Percentiles rank a stretch among this genome's conserved stretches.
Evolutionary conservation across 1,140 invertebrate species (phyloP).

Genomic region (Drosophila orena): DNA sequence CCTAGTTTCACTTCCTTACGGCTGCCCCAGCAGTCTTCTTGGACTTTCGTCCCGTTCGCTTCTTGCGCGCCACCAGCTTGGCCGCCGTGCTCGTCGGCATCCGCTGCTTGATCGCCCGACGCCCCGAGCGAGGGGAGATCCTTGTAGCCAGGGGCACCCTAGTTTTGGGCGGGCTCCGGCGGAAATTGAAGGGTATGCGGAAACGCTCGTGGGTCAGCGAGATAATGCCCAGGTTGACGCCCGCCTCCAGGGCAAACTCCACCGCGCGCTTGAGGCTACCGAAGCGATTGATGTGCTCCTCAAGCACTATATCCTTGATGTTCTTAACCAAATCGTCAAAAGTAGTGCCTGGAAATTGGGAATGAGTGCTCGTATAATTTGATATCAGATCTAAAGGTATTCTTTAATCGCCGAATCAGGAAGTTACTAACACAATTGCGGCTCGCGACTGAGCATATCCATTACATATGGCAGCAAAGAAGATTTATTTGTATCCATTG

Average conservation of each 20-base stretch:
- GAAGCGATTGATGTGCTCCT: slow-evolving; percentile 25
- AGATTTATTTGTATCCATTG: slow-evolving; percentile 34
- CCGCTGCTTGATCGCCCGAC: not conserved
- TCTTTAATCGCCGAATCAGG: too few species aligned
- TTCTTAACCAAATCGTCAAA: slow-evolving; percentile 13
- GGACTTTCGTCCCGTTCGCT: not conserved
- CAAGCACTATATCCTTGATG: slow-evolving; percentile 18
- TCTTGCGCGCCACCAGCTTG: not conserved
- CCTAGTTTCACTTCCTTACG: not conserved
- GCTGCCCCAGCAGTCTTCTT: not conserved
- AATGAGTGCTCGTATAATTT: not conserved
- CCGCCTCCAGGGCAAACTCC: slow-evolving; percentile 33
- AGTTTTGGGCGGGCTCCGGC: not conserved
- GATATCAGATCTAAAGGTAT: too few species aligned
- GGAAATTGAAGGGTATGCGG: slow-evolving; percentile 2
- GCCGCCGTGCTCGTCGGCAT: not conserved
- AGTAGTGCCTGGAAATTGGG: slow-evolving; percentile 8
- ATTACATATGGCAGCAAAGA: slow-evolving; percentile 47
- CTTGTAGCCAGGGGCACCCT: not conserved
- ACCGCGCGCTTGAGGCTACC: slow-evolving; percentile 35
- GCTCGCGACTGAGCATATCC: slow-evolving; percentile 42
- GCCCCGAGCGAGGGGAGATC: not conserved
- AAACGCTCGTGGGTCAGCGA: slow-evolving; percentile 14
- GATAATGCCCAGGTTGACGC: slow-evolving; percentile 47
- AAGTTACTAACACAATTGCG: slow-evolving; percentile 24